Evolutionary conservation across 1,140 invertebrate species (phyloP).

Genomic region (Caenorhabditis latens): DNA sequence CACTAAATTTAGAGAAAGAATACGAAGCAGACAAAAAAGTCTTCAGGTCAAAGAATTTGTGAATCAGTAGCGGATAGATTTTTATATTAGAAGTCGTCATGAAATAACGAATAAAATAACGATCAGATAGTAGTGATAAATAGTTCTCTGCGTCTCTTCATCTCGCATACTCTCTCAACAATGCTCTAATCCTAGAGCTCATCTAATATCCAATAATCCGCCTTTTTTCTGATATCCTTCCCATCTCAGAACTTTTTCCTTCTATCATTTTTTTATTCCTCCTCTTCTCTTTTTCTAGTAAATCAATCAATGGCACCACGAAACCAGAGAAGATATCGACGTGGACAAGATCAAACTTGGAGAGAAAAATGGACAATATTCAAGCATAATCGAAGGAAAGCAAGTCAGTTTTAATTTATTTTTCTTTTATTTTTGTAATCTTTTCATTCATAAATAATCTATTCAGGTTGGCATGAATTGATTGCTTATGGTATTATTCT

Average conservation of each 20-base stretch:
- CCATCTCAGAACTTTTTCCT: not conserved
- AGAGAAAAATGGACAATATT: conserved; percentile 61
- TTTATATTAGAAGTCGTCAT: not conserved
- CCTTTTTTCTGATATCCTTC: conserved; percentile 2
- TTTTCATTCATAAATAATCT: not conserved
- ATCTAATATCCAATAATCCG: conserved; percentile 46
- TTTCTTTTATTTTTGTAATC: not conserved
- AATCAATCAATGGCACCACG: conserved; percentile 23
- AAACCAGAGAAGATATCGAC: conserved; percentile 25
- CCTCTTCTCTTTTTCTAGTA: not conserved
- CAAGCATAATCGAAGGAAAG: conserved; percentile 59
- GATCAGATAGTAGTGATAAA: not conserved
- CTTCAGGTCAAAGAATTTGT: not conserved
- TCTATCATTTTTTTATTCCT: not conserved
- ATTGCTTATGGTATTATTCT: conserved; percentile 57
- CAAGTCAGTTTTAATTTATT: conserved; percentile 7
- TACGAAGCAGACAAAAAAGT: not conserved
- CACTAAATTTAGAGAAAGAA: not conserved
- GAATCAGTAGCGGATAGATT: conserved; percentile 25
- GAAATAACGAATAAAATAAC: not conserved
- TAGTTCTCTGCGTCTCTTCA: not conserved
- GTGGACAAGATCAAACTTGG: conserved; percentile 33
- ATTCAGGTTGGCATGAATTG: conserved; percentile 54
- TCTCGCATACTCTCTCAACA: not conserved
- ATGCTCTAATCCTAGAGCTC: conserved; percentile 44